These are phyloP conservation scores for Carlito syrichta DNA, from an alignment of 2,113 vertebrate species.

Conservation along the genomic window DNA sequence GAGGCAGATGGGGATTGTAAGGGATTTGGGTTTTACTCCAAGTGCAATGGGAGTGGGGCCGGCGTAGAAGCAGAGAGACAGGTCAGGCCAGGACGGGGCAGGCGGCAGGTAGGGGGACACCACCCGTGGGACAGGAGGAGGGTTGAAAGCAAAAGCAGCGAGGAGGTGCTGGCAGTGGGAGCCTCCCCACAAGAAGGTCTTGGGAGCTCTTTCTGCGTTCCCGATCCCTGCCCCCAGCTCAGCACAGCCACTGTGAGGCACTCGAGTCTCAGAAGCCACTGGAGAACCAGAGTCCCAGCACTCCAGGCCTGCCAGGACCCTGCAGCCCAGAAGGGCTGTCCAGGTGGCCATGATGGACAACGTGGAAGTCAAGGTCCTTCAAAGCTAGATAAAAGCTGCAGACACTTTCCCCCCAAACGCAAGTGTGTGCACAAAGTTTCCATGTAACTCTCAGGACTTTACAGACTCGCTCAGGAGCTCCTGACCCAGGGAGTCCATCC, in stretches of 20 bases:
- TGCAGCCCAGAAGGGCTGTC: not conserved
- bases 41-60: not conserved
- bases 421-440: fast-evolving
- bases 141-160: not conserved
- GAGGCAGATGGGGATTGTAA: not conserved
- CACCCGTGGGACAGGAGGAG: not conserved
- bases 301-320: not conserved
- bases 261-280: not conserved
- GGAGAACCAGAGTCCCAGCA: not conserved
- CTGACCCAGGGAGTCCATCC: not conserved
- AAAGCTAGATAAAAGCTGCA: not conserved
- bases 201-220: not conserved
- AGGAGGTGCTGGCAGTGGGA: not conserved
- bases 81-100: not conserved
- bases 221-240: not conserved
- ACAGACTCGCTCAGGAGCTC: not conserved
- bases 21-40: not conserved
- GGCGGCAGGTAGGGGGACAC: not conserved
- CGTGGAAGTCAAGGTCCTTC: not conserved
- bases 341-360: fast-evolving
- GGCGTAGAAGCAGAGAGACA: not conserved
- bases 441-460: not conserved
- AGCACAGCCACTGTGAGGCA: not conserved
- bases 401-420: not conserved
- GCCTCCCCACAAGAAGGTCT: not conserved